These are phyloP conservation scores for Ondatra zibethicus DNA, from an alignment of 2,113 vertebrate species.

Conservation along the genomic window DNA sequence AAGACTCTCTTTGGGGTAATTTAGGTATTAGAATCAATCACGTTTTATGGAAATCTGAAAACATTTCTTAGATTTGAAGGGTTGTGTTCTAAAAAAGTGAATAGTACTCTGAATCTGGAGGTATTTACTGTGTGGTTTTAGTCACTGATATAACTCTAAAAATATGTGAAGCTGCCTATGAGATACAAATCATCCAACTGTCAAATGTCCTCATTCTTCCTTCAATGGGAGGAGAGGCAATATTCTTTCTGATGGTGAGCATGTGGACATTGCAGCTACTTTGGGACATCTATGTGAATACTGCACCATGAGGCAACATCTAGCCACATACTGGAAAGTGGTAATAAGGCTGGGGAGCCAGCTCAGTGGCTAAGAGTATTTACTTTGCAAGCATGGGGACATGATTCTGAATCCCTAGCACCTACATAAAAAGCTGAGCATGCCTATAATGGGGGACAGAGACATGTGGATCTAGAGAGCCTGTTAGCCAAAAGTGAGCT, in stretches of 20 bases:
- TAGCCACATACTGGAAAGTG: not conserved
- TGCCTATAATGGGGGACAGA: not conserved
- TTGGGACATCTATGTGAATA: not conserved
- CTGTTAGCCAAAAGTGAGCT: not conserved
- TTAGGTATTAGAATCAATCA: conserved; percentile 73
- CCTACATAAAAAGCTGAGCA: not conserved
- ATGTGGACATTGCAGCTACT: not conserved
- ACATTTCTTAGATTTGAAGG: conserved; percentile 41
- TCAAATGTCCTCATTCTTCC: conserved; percentile 64
- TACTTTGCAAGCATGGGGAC: not conserved
- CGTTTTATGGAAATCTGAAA: conserved; percentile 68
- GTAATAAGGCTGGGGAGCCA: not conserved
- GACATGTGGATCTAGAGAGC: not conserved
- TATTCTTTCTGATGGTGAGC: conserved; percentile 20
- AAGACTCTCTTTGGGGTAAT: conserved; percentile 56
- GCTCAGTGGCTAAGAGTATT: not conserved
- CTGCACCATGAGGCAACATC: not conserved
- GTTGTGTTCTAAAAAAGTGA: conserved; percentile 56
- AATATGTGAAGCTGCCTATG: conserved; percentile 75
- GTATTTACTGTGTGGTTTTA: conserved; percentile 74
- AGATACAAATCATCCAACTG: conserved; percentile 65
- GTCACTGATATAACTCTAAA: conserved; percentile 77
- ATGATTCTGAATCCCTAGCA: not conserved
- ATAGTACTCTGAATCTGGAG: conserved; percentile 70
- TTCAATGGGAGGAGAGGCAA: conserved; percentile 46